Conservation (phyloP, 2,888 invertebrate species). For the Barypeithes pellucidus region DNA sequence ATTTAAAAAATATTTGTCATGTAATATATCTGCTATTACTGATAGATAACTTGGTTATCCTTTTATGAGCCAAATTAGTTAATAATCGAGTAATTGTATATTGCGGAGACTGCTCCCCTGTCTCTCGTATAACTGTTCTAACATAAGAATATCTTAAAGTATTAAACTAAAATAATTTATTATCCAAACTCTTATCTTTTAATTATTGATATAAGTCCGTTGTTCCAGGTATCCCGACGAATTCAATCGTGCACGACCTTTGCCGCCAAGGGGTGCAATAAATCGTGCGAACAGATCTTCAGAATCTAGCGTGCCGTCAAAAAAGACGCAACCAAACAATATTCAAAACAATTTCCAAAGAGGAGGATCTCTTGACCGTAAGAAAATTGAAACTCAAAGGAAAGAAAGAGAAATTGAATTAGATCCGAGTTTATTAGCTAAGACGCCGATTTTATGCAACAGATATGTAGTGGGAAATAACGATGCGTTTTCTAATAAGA, state of each 20-base stretch:
- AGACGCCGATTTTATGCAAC: constrained; percentile 80
- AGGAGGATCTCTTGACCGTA: constrained; percentile 37
- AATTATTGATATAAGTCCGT: too few species aligned
- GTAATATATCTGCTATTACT: too few species aligned
- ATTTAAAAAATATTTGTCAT: too few species aligned
- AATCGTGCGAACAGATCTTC: constrained; percentile 41
- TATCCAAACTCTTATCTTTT: too few species aligned
- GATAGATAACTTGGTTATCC: too few species aligned
- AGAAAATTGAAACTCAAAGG: constrained; percentile 44
- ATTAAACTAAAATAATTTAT: too few species aligned
- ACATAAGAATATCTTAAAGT: too few species aligned
- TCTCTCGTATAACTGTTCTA: too few species aligned
- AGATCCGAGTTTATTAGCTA: constrained; percentile 68
- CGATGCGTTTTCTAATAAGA: constrained; percentile 65
- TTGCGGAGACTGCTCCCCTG: too few species aligned
- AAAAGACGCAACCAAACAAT: constrained; percentile 19
- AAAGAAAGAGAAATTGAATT: constrained; percentile 66
- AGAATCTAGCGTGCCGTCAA: constrained; percentile 23
- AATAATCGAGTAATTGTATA: too few species aligned
- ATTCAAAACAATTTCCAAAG: constrained; percentile 28
- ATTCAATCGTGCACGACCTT: constrained; percentile 3
- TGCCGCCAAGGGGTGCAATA: constrained; percentile 24
- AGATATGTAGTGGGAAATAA: constrained; percentile 78
- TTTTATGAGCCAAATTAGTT: too few species aligned
- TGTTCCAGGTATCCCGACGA: constrained; percentile 49